Evolutionary conservation across 2,113 vertebrate species (phyloP).

Genomic region (Rafetus swinhoei): DNA sequence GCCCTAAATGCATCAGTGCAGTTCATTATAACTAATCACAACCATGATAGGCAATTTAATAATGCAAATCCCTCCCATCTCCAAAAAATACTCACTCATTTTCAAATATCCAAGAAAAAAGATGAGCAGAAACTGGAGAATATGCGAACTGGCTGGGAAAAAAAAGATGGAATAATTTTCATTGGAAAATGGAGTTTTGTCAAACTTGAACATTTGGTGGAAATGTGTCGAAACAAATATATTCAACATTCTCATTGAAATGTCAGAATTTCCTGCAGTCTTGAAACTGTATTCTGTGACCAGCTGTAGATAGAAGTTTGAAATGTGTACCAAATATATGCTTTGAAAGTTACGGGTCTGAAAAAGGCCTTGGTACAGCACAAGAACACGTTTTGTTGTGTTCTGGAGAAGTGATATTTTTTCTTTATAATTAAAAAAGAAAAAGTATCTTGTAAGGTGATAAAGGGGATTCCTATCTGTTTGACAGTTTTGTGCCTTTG

Average conservation of each 20-base stretch:
- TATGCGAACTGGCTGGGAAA: conserved; percentile 40
- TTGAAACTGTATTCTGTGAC: neutral
- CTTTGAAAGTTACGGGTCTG: neutral
- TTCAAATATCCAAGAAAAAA: conserved; percentile 44
- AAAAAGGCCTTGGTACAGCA: neutral
- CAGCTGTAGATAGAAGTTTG: neutral
- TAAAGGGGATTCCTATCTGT: neutral
- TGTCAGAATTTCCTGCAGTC: neutral
- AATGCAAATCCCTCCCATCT: conserved; percentile 34
- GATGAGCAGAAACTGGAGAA: neutral
- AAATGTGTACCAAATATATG: neutral
- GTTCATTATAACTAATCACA: conserved; percentile 24
- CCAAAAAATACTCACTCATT: conserved; percentile 45
- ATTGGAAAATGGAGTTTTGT: conserved; percentile 48
- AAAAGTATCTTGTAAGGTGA: neutral
- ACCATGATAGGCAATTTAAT: conserved; percentile 42
- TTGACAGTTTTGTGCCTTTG: neutral
- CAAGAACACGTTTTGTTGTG: neutral
- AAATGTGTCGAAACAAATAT: conserved; percentile 35
- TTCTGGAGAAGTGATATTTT: neutral
- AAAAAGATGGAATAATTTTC: conserved; percentile 38
- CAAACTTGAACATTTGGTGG: conserved; percentile 46
- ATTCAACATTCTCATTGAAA: conserved; percentile 14
- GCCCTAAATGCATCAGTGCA: conserved; percentile 21
- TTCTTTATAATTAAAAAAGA: neutral